Conservation (phyloP, 2,888 invertebrate species). For the Cerceris ruficornis region DNA sequence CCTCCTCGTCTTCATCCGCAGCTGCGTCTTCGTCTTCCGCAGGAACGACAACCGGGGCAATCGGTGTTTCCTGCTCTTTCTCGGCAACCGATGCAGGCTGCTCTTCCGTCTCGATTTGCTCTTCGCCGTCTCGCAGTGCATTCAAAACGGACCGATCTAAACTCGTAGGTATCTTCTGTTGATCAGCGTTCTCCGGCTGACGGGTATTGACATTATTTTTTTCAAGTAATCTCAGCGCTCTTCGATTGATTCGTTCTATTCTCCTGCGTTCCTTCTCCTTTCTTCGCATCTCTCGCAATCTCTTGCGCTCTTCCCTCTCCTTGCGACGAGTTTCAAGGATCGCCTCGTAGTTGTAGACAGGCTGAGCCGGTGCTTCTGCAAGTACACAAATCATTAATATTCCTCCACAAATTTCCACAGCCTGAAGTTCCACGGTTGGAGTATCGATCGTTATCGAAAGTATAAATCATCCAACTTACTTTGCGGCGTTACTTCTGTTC, state of each 20-base stretch:
- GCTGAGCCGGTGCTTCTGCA: constrained; percentile 67
- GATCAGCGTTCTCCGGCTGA: constrained; percentile 38
- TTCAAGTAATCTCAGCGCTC: constrained; percentile 63
- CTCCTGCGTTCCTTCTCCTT: constrained; percentile 76
- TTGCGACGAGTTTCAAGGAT: constrained; percentile 77
- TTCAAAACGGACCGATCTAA: constrained; percentile 62
- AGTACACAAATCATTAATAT: neutral
- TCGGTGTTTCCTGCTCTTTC: constrained; percentile 48
- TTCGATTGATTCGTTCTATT: constrained; percentile 74
- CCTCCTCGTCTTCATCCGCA: constrained; percentile 67
- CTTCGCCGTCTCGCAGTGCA: constrained; percentile 56
- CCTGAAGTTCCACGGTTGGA: too few relatives aligned
- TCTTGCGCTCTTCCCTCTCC: constrained; percentile 78
- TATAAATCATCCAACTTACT: constrained; percentile 46
- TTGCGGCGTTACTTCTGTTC: constrained; percentile 40
- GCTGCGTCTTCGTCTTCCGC: constrained; percentile 63
- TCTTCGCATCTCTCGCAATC: constrained; percentile 70
- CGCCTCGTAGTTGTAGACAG: constrained; percentile 79
- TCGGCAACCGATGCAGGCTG: constrained; percentile 26
- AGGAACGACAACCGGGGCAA: constrained; percentile 11
- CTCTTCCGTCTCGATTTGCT: constrained; percentile 47
- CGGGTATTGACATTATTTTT: constrained; percentile 47
- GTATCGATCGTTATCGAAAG: neutral
- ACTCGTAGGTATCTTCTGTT: constrained; percentile 39
- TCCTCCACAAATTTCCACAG: neutral